Evolutionary conservation across 1,140 invertebrate genomes (phyloP).

Genomic region (Pseudomyrmex cubaensis): DNA sequence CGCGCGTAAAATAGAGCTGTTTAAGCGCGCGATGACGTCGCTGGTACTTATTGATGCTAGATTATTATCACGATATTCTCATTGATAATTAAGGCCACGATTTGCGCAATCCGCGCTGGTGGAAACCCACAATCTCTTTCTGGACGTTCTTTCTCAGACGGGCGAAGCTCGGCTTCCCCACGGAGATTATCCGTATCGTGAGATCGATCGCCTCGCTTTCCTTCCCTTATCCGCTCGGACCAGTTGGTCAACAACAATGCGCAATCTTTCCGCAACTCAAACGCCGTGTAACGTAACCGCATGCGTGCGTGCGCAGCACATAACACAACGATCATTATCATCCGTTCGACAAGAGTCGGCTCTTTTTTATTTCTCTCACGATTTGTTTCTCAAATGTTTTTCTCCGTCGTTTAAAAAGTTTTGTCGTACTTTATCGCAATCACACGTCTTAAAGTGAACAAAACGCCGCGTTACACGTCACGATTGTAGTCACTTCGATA

Average conservation of each 20-base stretch:
- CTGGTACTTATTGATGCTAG: neutral
- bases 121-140: constrained; percentile 36
- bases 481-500: constrained; percentile 20
- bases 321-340: neutral
- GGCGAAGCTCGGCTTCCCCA: constrained; percentile 44
- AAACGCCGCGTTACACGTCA: no score
- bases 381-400: no score
- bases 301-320: neutral
- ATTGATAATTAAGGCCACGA: constrained; percentile 30
- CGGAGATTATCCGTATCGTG: constrained; percentile 55
- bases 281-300: neutral
- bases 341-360: no score
- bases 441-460: no score
- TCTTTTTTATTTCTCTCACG: no score
- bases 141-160: constrained; percentile 48
- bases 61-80: constrained; percentile 10
- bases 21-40: neutral
- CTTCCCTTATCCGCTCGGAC: constrained; percentile 56
- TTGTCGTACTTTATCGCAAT: no score
- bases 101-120: constrained; percentile 20
- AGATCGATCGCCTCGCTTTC: constrained; percentile 60
- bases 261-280: constrained; percentile 31
- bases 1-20: neutral
- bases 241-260: constrained; percentile 29
- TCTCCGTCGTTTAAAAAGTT: no score